Conservation (phyloP, 2,888 invertebrate genomes). For the Meganola albula region DNA sequence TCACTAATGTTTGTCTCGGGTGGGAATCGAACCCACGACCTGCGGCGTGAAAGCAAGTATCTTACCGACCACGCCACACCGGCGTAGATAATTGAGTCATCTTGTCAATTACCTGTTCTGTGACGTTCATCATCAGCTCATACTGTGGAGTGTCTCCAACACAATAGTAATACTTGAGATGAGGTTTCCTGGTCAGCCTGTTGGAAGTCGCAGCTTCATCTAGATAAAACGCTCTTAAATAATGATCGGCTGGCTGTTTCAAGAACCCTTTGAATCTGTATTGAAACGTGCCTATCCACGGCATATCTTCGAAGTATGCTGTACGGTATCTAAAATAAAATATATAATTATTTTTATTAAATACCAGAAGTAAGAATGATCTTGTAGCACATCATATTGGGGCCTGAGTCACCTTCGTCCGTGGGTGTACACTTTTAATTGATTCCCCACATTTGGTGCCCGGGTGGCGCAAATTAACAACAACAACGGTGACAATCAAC, state of each 20-base stretch:
- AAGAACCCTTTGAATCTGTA: slow-evolving; percentile 85
- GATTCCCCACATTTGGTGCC: no score
- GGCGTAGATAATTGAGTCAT: no score
- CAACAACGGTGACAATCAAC: no score
- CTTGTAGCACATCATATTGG: no score
- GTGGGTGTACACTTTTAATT: no score
- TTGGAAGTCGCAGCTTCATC: not conserved
- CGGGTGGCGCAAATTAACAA: no score
- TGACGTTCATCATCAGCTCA: slow-evolving; percentile 80
- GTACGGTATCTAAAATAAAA: slow-evolving; percentile 77
- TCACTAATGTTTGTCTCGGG: no score
- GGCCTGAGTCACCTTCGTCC: no score
- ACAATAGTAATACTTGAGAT: not conserved
- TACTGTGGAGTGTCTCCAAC: slow-evolving; percentile 80
- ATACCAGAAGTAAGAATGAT: no score
- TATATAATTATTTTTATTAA: slow-evolving; percentile 39
- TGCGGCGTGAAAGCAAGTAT: no score
- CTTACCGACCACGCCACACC: no score
- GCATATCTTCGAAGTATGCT: slow-evolving; percentile 91
- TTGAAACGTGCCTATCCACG: slow-evolving; percentile 39
- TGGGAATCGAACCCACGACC: no score
- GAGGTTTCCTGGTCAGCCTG: not conserved
- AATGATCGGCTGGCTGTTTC: slow-evolving; percentile 91
- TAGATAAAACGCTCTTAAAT: slow-evolving; percentile 85
- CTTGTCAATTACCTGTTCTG: slow-evolving; percentile 82